These are phyloP conservation scores for Nomada fabriciana DNA, from an alignment of 2,888 invertebrate species.

Conservation along the genomic window DNA sequence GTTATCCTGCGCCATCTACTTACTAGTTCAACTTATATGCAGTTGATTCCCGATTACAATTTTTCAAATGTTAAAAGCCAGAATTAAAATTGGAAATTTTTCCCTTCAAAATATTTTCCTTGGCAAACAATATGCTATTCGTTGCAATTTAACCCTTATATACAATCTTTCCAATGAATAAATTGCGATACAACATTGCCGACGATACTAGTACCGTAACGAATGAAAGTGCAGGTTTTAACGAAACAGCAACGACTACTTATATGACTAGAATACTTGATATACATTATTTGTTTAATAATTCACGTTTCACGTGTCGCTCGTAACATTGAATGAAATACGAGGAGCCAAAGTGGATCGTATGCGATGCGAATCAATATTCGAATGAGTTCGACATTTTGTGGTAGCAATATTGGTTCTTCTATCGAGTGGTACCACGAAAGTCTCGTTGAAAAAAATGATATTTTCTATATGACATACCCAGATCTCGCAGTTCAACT, in stretches of 20 bases:
- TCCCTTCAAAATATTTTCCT: background rate
- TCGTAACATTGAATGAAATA: too few relatives aligned
- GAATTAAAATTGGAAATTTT: background rate
- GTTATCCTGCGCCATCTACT: slow-evolving; percentile 24
- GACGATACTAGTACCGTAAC: background rate
- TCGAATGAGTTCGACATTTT: background rate
- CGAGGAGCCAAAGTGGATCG: accelerated
- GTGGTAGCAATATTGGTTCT: background rate
- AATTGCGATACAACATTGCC: background rate
- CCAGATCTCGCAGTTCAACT: slow-evolving; percentile 78
- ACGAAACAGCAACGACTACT: background rate
- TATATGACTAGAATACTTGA: background rate
- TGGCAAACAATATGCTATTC: background rate
- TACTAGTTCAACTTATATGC: background rate
- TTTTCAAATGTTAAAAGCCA: background rate
- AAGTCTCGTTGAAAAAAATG: background rate
- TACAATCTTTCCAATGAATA: background rate
- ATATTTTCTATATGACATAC: slow-evolving; percentile 70
- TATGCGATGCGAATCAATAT: too few relatives aligned
- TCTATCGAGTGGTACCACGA: too few relatives aligned
- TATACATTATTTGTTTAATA: background rate
- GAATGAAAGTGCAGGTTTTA: background rate
- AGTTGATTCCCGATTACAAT: slow-evolving; percentile 7
- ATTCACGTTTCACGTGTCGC: background rate
- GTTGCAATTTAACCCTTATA: too few relatives aligned